Evolutionary conservation across 2,797 vertebrate species (phyloP), one percentile per base, ranked within the genome.

Genomic region (Myiotriccus ornatus): DNA sequence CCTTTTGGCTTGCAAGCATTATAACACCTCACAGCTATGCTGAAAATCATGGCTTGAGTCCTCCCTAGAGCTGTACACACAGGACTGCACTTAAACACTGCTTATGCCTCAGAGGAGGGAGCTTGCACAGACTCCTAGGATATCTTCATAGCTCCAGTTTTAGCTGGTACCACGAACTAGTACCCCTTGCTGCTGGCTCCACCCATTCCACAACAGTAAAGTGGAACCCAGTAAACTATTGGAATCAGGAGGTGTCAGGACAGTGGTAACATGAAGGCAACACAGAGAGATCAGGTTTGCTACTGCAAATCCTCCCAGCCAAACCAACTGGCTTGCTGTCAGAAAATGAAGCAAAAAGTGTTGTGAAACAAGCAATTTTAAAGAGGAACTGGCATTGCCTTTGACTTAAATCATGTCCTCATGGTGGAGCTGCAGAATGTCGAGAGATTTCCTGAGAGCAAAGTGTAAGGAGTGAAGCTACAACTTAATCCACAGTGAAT

Each of bases 241-340:
- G 50, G 50, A 52, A 52, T 30, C 80, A 53, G 5, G 6, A 63
- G 56, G 46, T 43, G 6, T 84, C 65, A 85, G 71, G 60, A 25
- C 56, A 53, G 23, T 6, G 37, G 34, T 35, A 49, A n/a, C 19
- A 47, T 8, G 39, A 84, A 88, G 37, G 64, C 56, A 95, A 69
- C 47, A 47, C 21, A 25, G 37, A 73, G 41, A 95, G 74, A 90
- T 82, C 84, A 88, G 47, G 91, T 90, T 92, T 78, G 69, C 81
- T 34, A 28, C 57, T 3, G 24, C 69, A 95, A 97, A 96, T 96
- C 80, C 84, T 95, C 73, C 97, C 87, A 94, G 65, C 30, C 78
- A 92, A 93, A 86, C 22, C 37, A 68, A 60, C 10, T 7, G 46
- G 34, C 75, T 32, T 84, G 39, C 60, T 84, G 35, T 74, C 53